Conservation (phyloP, 2,888 invertebrate species). For the Ophion costatus region DNA sequence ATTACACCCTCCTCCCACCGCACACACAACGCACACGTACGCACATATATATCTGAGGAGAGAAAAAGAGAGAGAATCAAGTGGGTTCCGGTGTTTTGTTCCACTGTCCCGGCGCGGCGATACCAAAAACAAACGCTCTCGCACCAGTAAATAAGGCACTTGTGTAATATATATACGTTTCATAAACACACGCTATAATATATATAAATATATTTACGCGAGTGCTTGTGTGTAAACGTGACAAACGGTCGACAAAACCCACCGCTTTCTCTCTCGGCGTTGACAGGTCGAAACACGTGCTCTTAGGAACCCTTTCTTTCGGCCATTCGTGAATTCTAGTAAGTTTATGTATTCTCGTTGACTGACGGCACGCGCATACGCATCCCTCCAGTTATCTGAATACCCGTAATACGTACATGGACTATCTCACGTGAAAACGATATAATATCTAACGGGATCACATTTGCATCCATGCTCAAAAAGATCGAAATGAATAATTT, state of each 20-base stretch:
- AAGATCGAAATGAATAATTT: too few species aligned
- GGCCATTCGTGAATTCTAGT: slow-evolving; percentile 48
- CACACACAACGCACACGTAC: background rate
- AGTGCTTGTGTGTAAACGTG: background rate
- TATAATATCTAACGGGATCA: background rate
- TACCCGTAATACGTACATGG: background rate
- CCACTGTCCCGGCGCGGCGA: slow-evolving; percentile 16
- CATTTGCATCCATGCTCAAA: too few species aligned
- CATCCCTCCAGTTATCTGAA: background rate
- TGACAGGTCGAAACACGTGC: slow-evolving; percentile 49
- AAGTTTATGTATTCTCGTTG: background rate
- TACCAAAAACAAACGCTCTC: slow-evolving; percentile 61
- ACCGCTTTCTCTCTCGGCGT: slow-evolving; percentile 22
- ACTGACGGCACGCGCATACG: background rate
- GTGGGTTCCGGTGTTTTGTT: slow-evolving; percentile 50
- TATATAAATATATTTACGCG: slow-evolving; percentile 15
- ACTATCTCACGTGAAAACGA: background rate
- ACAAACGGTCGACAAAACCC: slow-evolving; percentile 48
- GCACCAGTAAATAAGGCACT: slow-evolving; percentile 46
- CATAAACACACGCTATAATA: slow-evolving; percentile 22
- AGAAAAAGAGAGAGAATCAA: background rate
- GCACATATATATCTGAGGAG: slow-evolving; percentile 3
- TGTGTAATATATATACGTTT: slow-evolving; percentile 45
- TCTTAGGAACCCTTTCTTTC: slow-evolving; percentile 9
- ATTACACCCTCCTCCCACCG: background rate